Percentiles rank a stretch among this genome's conserved stretches.
Conservation (phyloP, 2,113 vertebrate genomes). For the Oryzias javanicus region DNA sequence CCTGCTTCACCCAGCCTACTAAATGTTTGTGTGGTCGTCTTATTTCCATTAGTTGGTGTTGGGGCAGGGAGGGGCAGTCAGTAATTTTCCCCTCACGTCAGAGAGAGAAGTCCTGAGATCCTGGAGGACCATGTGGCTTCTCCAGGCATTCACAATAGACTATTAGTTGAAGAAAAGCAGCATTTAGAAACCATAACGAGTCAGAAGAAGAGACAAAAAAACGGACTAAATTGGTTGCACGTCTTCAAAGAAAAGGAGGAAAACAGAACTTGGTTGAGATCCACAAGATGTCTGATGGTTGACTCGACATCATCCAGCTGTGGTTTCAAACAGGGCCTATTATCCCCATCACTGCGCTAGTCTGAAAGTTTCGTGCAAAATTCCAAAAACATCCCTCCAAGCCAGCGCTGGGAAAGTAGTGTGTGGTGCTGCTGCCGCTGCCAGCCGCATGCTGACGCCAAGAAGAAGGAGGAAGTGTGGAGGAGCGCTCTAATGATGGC, state of each 20-base stretch:
- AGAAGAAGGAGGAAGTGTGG: conserved; percentile 19
- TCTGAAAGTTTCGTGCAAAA: conserved; percentile 50
- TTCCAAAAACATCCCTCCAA: conserved; percentile 49
- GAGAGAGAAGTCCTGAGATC: conserved; percentile 47
- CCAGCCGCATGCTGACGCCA: conserved; percentile 34
- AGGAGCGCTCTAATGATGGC: conserved; percentile 46
- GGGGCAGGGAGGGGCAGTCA: conserved; percentile 46
- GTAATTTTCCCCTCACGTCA: conserved; percentile 51
- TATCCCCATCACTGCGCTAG: conserved; percentile 46
- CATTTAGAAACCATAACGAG: conserved; percentile 30
- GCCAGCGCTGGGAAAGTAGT: conserved; percentile 59
- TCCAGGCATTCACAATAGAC: conserved; percentile 59
- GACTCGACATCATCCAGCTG: conserved; percentile 56
- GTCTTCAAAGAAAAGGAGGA: conserved; percentile 3
- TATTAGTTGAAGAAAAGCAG: conserved; percentile 39
- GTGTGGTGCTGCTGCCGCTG: conserved; percentile 52
- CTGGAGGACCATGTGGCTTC: conserved; percentile 35
- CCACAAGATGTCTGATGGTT: conserved; percentile 35
- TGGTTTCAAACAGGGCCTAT: conserved; percentile 57
- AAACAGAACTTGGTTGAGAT: conserved; percentile 32
- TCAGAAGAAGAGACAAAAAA: conserved; percentile 11
- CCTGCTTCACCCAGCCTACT: conserved; percentile 23
- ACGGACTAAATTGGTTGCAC: background rate
- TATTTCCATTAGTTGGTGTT: conserved; percentile 52
- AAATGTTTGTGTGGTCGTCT: conserved; percentile 36